Conservation (phyloP, 2,797 vertebrate genomes). For the Micromesistius poutassou region DNA sequence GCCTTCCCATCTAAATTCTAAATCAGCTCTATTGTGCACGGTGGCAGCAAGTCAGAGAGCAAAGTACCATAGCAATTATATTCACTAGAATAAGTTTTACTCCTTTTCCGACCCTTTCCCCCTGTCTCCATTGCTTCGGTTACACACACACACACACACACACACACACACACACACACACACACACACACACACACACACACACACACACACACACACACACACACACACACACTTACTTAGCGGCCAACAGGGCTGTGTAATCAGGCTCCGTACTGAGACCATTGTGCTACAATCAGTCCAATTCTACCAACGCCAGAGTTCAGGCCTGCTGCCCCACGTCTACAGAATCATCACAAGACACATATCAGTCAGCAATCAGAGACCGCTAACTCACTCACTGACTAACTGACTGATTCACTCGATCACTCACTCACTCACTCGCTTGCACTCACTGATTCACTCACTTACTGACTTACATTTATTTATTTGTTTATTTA, state of each 20-base stretch:
- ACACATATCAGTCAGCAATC: background rate
- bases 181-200: conserved; percentile 73
- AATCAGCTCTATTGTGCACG: conserved; percentile 73
- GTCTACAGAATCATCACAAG: background rate
- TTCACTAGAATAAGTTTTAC: conserved; percentile 58
- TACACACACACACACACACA: conserved; percentile 19
- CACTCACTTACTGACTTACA: background rate
- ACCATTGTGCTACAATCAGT: conserved; percentile 92
- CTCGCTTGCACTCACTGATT: background rate
- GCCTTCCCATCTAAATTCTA: conserved; percentile 37
- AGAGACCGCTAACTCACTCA: conserved; percentile 11
- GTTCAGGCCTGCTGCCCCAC: background rate
- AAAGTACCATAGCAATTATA: conserved; percentile 53
- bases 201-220: background rate
- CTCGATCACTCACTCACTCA: background rate
- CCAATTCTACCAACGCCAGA: conserved; percentile 61
- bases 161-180: conserved; percentile 19
- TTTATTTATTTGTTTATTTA: too few relatives aligned
- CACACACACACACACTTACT: conserved; percentile 26
- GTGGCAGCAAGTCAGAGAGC: conserved; percentile 30
- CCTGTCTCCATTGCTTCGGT: conserved; percentile 34
- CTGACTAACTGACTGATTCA: background rate
- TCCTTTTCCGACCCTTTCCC: conserved; percentile 39
- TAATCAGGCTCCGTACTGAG: conserved; percentile 85
- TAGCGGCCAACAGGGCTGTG: conserved; percentile 34